Conservation (phyloP, 2,113 vertebrate species). For the Actenoides hombroni region DNA sequence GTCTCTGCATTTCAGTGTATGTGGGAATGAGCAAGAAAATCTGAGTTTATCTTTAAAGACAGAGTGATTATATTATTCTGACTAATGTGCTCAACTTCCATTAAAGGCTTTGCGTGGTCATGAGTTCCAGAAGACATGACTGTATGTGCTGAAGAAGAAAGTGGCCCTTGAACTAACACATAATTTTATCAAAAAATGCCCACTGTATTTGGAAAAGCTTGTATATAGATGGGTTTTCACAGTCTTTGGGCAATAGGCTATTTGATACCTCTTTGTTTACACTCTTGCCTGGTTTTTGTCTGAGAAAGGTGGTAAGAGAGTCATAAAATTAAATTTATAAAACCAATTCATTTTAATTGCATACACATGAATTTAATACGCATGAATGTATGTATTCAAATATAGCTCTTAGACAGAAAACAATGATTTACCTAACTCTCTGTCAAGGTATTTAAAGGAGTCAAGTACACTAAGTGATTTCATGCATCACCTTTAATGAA, state of each 20-base stretch:
- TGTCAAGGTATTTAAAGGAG: slow-evolving; percentile 34
- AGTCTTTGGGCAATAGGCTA: neutral
- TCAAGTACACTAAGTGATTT: slow-evolving; percentile 26
- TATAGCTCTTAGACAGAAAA: neutral
- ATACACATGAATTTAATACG: neutral
- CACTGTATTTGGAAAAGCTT: neutral
- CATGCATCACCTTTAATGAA: slow-evolving; percentile 47
- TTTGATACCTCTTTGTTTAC: neutral
- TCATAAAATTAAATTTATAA: neutral
- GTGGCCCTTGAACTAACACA: slow-evolving; percentile 6
- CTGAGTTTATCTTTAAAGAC: slow-evolving; percentile 48
- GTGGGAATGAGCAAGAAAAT: slow-evolving; percentile 1
- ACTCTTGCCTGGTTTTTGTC: neutral
- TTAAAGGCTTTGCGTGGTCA: slow-evolving; percentile 36
- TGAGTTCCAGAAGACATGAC: slow-evolving; percentile 38
- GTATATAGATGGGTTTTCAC: neutral
- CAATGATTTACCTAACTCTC: neutral
- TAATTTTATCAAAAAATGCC: slow-evolving; percentile 25
- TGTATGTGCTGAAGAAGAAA: neutral
- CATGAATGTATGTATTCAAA: neutral
- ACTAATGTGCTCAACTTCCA: slow-evolving; percentile 55
- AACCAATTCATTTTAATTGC: slow-evolving; percentile 6
- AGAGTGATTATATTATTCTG: slow-evolving; percentile 31
- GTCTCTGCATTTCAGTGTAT: neutral
- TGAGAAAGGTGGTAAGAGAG: neutral